These are phyloP conservation scores for Paracyclopina nana DNA, from an alignment of 1,140 invertebrate genomes.

Conservation along the genomic window DNA sequence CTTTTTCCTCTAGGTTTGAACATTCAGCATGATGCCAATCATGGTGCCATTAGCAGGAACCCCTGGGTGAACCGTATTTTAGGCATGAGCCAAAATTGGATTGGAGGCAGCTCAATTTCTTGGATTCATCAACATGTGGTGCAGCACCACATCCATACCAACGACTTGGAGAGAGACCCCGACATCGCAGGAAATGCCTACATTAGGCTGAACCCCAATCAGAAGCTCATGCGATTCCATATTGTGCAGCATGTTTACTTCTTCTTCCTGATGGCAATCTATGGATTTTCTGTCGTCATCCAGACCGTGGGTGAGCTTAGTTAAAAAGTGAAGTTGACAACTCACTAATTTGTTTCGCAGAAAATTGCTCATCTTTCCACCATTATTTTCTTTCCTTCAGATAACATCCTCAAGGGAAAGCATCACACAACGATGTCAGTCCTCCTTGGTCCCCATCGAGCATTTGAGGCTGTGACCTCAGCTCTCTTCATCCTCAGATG, in stretches of 20 bases:
- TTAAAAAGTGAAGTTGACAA: too few species aligned
- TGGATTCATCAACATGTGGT: slow-evolving; percentile 17
- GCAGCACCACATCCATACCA: slow-evolving; percentile 17
- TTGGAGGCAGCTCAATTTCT: slow-evolving; percentile 12
- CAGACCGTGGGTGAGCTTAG: neutral
- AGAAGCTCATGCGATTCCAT: slow-evolving; percentile 4
- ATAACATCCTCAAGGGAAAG: neutral
- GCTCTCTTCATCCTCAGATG: slow-evolving; percentile 7
- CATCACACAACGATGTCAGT: slow-evolving; percentile 2
- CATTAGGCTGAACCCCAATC: slow-evolving; percentile 11
- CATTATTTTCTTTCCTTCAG: too few species aligned
- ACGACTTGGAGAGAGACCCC: slow-evolving; percentile 10
- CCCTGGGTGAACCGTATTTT: slow-evolving; percentile 6
- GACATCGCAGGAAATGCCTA: slow-evolving; percentile 8
- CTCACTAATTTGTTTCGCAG: too few species aligned
- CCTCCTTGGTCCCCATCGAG: slow-evolving; percentile 8
- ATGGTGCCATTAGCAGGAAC: slow-evolving; percentile 12
- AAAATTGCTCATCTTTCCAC: too few species aligned
- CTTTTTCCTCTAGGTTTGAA: neutral
- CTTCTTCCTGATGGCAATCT: slow-evolving; percentile 11
- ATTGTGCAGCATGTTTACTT: slow-evolving; percentile 10
- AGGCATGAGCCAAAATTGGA: slow-evolving; percentile 14
- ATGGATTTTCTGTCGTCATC: slow-evolving; percentile 10
- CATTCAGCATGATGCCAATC: slow-evolving; percentile 17
- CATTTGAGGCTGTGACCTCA: slow-evolving; percentile 7